These are phyloP conservation scores for Eucera pruinosa DNA, from an alignment of 2,888 invertebrate genomes.

Conservation along the genomic window DNA sequence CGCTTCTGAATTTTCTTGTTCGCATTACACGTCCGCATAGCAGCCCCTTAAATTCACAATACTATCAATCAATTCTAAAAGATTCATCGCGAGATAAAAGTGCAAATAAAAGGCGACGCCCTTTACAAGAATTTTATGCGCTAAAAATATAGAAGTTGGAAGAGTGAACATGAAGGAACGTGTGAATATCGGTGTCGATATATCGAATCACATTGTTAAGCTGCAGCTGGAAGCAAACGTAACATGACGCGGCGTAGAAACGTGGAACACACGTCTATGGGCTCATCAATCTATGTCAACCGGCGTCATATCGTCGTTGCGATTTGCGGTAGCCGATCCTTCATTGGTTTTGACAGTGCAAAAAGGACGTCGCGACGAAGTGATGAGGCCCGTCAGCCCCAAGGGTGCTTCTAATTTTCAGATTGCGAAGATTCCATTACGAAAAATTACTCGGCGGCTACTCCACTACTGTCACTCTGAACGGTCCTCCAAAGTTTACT, in stretches of 20 bases:
- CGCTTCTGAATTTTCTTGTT: too few species aligned
- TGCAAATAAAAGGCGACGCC: too few species aligned
- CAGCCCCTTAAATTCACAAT: too few species aligned
- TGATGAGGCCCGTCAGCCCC: constrained; percentile 4
- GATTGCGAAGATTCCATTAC: constrained; percentile 15
- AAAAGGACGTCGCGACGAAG: constrained; percentile 50
- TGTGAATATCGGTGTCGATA: constrained; percentile 9
- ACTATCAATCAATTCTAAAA: too few species aligned
- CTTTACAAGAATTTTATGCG: too few species aligned
- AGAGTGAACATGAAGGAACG: too few species aligned
- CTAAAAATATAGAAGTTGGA: too few species aligned
- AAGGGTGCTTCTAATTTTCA: constrained; percentile 21
- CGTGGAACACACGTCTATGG: constrained; percentile 43
- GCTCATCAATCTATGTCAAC: constrained; percentile 66
- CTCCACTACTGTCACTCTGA: constrained; percentile 11
- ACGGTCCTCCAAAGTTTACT: constrained; percentile 17
- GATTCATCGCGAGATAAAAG: too few species aligned
- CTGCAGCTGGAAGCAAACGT: constrained; percentile 6
- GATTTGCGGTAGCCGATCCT: constrained; percentile 58
- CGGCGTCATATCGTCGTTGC: constrained; percentile 63
- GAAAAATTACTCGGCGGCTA: constrained; percentile 31
- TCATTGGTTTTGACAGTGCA: constrained; percentile 56
- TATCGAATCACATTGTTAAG: constrained; percentile 4
- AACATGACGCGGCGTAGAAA: constrained; percentile 35
- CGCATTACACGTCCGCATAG: too few species aligned